Percentiles rank a stretch among this genome's conserved stretches.
These are phyloP conservation scores for Zele albiditarsus DNA, from an alignment of 2,888 invertebrate species.

Conservation along the genomic window DNA sequence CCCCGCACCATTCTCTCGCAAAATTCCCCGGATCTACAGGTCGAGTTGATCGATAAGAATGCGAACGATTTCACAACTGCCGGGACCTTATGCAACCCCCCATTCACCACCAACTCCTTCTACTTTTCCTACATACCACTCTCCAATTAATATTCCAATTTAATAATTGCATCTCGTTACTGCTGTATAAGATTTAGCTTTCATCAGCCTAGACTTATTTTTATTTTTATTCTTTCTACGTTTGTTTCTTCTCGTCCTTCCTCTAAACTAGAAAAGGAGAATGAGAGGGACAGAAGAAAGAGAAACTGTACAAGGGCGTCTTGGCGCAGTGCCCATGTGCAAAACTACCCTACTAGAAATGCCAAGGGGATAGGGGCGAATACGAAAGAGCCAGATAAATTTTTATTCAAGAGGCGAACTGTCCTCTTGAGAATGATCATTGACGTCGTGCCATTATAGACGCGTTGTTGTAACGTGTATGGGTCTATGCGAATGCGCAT, in stretches of 20 bases:
- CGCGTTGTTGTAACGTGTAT: conserved; percentile 31
- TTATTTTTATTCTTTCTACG: not conserved
- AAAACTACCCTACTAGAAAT: conserved; percentile 52
- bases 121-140: not conserved
- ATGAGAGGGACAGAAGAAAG: not conserved
- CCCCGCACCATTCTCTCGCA: conserved; percentile 52
- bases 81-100: not conserved
- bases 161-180: conserved; percentile 9
- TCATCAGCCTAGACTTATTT: not conserved
- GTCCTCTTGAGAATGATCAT: conserved; percentile 55
- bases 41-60: conserved; percentile 57
- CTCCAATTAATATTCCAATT: conserved; percentile 27
- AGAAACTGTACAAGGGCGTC: conserved; percentile 2
- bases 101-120: not conserved
- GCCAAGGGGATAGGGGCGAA: conserved; percentile 24
- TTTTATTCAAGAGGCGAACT: conserved; percentile 57
- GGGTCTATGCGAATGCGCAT: conserved; percentile 27
- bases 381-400: conserved; percentile 46
- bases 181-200: conserved; percentile 2
- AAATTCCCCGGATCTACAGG: conserved; percentile 59
- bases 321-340: conserved; percentile 34
- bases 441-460: conserved; percentile 38
- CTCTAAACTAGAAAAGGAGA: not conserved
- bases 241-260: not conserved
- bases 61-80: conserved; percentile 42